Evolutionary conservation across 2,888 invertebrate species (phyloP), one percentile per base, ranked within the genome.

Genomic region (Brenthis ino): DNA sequence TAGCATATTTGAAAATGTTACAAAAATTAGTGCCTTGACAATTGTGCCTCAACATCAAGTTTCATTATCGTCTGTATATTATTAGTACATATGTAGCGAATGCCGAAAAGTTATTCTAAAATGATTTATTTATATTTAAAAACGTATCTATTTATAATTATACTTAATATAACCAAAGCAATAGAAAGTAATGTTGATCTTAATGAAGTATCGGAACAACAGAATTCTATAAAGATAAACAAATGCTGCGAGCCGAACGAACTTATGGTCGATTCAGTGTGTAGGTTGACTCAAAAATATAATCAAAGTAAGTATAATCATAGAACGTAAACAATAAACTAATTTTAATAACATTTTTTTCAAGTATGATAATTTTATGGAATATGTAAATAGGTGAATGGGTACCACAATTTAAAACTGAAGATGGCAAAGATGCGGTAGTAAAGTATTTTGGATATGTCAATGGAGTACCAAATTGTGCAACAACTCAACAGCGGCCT

Each of bases 201-300:
- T 77, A 86, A 94, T 84, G 81, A 93, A 80, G 68, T 94, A 80
- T 85, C 93, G 1, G 92, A 88, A 69, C 85, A 87, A 77, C 85
- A 88, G 56, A 85, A 93, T 75, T 84, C 89, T 24, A 89, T 96
- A 37, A 92, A 93, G 78, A 94, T 97, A 74, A 96, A 96, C 82
- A 97, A 97, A 93, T 97, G 97, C 82, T 97, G 97, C 86, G 95
- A 95, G 81, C 86, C 89, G 64, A 93, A 95, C 77, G 96, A 97
- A 84, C 87, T 97, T 67, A 94, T 95, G 83, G 91, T 96, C 54
- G 96, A 96, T 80, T 92, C 93, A 67, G 88, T 91, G 71, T 97
- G 97, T 83, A 94, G 94, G 79, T 89, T 94, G 80, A 93, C 95
- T 57, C 93, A 94, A 79, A 89, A 94, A 77, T 94, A 94, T 76